phyloP scores from a whole-genome alignment of 1,140 invertebrate genomes.

The Papilio helenus region DNA sequence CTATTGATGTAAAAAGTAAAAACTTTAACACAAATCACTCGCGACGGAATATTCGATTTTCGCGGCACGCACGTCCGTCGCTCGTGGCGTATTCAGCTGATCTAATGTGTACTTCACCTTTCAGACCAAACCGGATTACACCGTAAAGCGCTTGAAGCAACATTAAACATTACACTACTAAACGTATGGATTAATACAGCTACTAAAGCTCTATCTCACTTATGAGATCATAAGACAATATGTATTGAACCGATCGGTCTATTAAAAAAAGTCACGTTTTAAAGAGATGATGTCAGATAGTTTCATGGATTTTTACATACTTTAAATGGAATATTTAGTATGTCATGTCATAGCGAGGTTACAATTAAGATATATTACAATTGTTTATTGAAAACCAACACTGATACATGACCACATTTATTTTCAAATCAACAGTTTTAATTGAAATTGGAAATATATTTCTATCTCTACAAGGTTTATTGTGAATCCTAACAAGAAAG shows the following conservation, averaged over 20 bases:
- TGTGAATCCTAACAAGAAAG: neutral
- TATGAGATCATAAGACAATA: slow-evolving; percentile 21
- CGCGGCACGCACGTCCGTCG: slow-evolving; percentile 53
- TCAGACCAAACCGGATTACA: slow-evolving; percentile 46
- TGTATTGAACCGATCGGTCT: neutral
- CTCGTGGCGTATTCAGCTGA: slow-evolving; percentile 58
- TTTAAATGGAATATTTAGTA: neutral
- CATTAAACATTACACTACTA: slow-evolving; percentile 40
- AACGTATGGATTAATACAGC: slow-evolving; percentile 44
- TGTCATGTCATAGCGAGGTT: slow-evolving; percentile 2
- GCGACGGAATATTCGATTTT: slow-evolving; percentile 49
- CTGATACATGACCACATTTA: neutral
- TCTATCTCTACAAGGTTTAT: no score
- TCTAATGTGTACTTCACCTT: slow-evolving; percentile 62
- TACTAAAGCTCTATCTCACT: slow-evolving; percentile 47
- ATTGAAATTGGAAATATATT: neutral
- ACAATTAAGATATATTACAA: neutral
- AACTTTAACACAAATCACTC: slow-evolving; percentile 58
- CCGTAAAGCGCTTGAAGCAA: slow-evolving; percentile 54
- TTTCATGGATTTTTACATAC: neutral
- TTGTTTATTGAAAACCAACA: neutral
- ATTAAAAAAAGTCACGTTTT: slow-evolving; percentile 9
- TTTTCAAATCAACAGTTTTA: neutral
- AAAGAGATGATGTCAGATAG: neutral
- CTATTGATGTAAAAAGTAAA: slow-evolving; percentile 35